Base-by-base conservation (phyloP, 2,888 invertebrate genomes). In the Heliconius ethilla region DNA sequence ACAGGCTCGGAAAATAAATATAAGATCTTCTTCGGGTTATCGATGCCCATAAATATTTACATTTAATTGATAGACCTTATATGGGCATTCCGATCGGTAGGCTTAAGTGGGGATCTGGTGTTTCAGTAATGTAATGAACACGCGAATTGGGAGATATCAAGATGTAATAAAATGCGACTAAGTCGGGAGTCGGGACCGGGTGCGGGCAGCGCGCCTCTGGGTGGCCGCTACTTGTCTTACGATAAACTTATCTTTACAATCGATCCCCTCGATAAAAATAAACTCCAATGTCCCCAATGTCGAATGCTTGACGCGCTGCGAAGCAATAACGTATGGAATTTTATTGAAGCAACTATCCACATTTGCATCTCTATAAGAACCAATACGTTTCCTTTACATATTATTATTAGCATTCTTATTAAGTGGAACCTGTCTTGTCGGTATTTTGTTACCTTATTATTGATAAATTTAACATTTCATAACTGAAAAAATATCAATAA, bases 201-300 rank as follows among this genome's bases (percentile, higher is more conserved):
- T 78, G 84, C 82, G 69, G 72, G 84, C 82, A 84, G 82, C 85
- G 83, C 82, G 83, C 84, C 84, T 84, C 87, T 89, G 90, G 93
- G 94, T 94, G 94, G 94, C 89, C 94, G 92, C 94, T 94, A 93
- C 94, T 93, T 90, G 94, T 94, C 93, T 94, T 94, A 93, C 93
- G 92, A 91, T 90, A 89, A 90, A 92, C 90, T 93, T 94, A 94
- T 94, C 94, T 94, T 91, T 88, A 92, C 91, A 91, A 93, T 94
- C 94, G 93, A 93, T 93, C 91, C 92, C 89, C 86, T 85, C 89
- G 93, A 93, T 93, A 93, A 93, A 93, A 92, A 91, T 90, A 92
- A 92, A 88, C 89, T 87, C 87, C 86, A 86, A 87, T 87, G 88
- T 87, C 86, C 88, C 87, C 87, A 86, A 90, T 88, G 91, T 89